Base-by-base conservation (phyloP, 2,888 invertebrate genomes). In the Pelosia muscerda region DNA sequence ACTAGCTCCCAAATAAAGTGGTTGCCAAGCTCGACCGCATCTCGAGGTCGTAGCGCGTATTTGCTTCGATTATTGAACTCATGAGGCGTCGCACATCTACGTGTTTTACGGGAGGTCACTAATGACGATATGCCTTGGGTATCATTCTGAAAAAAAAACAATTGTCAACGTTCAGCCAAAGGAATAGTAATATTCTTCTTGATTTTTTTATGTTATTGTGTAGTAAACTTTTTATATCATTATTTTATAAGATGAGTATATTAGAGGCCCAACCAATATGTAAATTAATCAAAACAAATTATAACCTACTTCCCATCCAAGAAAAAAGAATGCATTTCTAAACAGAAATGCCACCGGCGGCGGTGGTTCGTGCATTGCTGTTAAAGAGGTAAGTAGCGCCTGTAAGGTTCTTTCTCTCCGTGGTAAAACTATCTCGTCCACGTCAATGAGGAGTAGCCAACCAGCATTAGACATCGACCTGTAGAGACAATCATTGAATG, bases 1-100 rank as follows among this genome's bases (percentile, higher is more conserved):
- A 97, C 96, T 81, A 98, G 97, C 88, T 98, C 98, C 98, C 98
- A 98, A 23, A 98, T 97, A 88, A 98, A 98, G 90, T 98, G 98
- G 92, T 98, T 98, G 2, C 98, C 98, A 22, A 98, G 97, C 90
- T 98, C 98, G 13, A 98, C 97, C 0, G 98, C 97, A 65, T 97
- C 96, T 75, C 97, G 97, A 11, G 98, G 98, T 74, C 97, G 96
- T 85, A 98, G 97, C 74, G 98, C 97, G 88, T 98, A 98, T 89
- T 99, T 98, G 76, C 98, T 98, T 69, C 98, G 96, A 89, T 98
- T 98, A 85, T 98, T 98, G 83, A 98, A 97, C 0, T 98, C 98
- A 92, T 98, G 98, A 26, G 98, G 95, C 84, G 98, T 97, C 57
- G 96, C 96, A 85, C 97, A 97, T 34, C 98, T 95, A 0, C 95